phyloP scores from a whole-genome alignment of 2,113 vertebrate species.

The Phrynosoma platyrhinos region DNA sequence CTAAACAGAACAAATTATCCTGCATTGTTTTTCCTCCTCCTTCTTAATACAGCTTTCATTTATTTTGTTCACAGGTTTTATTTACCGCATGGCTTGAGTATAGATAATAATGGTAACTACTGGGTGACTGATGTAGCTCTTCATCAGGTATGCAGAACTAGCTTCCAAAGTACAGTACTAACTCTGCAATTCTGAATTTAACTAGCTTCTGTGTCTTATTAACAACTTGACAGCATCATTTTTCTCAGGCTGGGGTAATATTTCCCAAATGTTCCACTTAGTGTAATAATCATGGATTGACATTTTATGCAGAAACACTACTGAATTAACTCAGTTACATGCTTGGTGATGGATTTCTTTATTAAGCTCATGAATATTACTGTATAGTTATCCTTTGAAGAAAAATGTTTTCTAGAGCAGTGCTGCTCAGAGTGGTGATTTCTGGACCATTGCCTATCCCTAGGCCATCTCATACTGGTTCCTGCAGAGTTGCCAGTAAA shows the following conservation, averaged over 20 bases:
- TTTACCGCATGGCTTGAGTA: constrained; percentile 93
- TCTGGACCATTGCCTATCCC: no score
- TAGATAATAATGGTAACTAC: constrained; percentile 89
- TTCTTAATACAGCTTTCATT: constrained; percentile 1
- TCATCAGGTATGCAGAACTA: constrained; percentile 87
- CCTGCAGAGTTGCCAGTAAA: no score
- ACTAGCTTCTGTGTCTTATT: not conserved
- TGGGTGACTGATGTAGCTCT: constrained; percentile 98
- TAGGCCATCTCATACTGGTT: no score
- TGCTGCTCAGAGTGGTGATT: no score
- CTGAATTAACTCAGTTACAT: not conserved
- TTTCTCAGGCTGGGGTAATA: not conserved
- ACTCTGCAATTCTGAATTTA: not conserved
- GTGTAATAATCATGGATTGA: not conserved
- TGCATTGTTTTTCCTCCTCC: no score
- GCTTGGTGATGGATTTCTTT: constrained; percentile 12
- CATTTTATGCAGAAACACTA: constrained; percentile 24
- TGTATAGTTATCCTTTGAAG: not conserved
- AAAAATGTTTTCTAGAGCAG: constrained; percentile 16
- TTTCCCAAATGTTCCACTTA: not conserved
- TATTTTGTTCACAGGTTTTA: constrained; percentile 87
- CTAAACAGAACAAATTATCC: not conserved
- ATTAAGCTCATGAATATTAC: constrained; percentile 13
- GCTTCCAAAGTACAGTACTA: constrained; percentile 22
- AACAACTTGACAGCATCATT: constrained; percentile 8